Evolutionary conservation across 2,888 invertebrate genomes (phyloP).

Genomic region (Zygaena filipendulae): DNA sequence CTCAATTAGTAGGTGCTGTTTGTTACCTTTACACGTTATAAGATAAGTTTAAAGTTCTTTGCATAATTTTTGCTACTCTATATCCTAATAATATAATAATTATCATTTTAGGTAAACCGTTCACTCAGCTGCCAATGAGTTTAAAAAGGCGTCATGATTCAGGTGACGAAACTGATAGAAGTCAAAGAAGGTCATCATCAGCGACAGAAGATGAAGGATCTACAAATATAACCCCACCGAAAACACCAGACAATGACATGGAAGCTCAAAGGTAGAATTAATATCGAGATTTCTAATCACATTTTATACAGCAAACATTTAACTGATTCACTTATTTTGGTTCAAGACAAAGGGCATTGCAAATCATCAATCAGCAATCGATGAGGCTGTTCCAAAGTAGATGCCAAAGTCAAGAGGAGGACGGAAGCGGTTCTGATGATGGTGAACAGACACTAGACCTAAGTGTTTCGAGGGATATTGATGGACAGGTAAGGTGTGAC

Average conservation of each 20-base stretch:
- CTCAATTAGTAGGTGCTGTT: constrained; percentile 12
- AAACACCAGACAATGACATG: constrained; percentile 59
- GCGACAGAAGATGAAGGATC: constrained; percentile 63
- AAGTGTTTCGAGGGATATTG: constrained; percentile 59
- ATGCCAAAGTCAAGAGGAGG: constrained; percentile 51
- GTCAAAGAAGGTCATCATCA: constrained; percentile 50
- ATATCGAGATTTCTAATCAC: too few relatives aligned
- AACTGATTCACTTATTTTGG: too few relatives aligned
- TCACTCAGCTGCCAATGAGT: constrained; percentile 52
- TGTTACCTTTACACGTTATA: background rate
- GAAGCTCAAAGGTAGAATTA: constrained; percentile 46
- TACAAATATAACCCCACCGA: constrained; percentile 59
- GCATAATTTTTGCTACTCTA: background rate
- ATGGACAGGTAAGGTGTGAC: constrained; percentile 50
- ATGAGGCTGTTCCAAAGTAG: constrained; percentile 53
- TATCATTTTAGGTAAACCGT: constrained; percentile 44
- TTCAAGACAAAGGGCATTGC: constrained; percentile 59
- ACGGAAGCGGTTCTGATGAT: constrained; percentile 60
- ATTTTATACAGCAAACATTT: too few relatives aligned
- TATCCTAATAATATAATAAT: constrained; percentile 1
- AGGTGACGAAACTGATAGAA: constrained; percentile 46
- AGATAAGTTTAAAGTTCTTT: constrained; percentile 1
- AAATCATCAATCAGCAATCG: constrained; percentile 58
- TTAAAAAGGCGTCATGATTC: constrained; percentile 55
- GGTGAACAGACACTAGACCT: constrained; percentile 62